Percentiles rank a stretch among this genome's conserved stretches.
Evolutionary conservation across 2,797 vertebrate genomes (phyloP).

Genomic region (Sebastes itinus): DNA sequence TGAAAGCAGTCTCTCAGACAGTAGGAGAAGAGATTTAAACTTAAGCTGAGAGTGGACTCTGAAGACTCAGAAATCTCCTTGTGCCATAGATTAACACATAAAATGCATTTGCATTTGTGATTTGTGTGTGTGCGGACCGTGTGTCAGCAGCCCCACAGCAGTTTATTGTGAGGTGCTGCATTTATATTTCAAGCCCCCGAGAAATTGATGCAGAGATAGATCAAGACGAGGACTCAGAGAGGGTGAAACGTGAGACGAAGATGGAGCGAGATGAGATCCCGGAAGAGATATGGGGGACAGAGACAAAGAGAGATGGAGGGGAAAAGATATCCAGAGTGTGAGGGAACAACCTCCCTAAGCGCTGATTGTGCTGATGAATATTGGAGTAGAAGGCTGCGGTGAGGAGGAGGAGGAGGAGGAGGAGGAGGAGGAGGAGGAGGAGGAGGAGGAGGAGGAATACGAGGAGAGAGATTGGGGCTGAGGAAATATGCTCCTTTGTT

Average conservation of each 20-base stretch:
- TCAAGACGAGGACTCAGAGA: neutral
- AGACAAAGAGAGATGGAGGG: neutral
- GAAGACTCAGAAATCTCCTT: conserved; percentile 8
- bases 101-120: neutral
- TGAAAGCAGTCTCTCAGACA: conserved; percentile 16
- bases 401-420: conserved; percentile 25
- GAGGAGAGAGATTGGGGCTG: conserved; percentile 28
- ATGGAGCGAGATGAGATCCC: conserved; percentile 5
- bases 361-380: conserved; percentile 60
- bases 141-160: conserved; percentile 13
- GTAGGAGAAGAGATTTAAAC: conserved; percentile 45
- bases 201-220: conserved; percentile 5
- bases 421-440: conserved; percentile 16
- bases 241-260: conserved; percentile 1
- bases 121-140: neutral
- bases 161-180: neutral
- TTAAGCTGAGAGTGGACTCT: conserved; percentile 21
- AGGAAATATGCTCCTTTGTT: conserved; percentile 66
- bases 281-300: neutral
- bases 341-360: conserved; percentile 37
- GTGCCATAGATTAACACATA: conserved; percentile 43
- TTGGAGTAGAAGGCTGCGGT: conserved; percentile 53
- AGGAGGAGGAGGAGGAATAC: neutral
- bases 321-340: conserved; percentile 5
- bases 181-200: conserved; percentile 38